Evolutionary conservation across 2,797 vertebrate species (phyloP).

Genomic region (Anguilla megastoma): DNA sequence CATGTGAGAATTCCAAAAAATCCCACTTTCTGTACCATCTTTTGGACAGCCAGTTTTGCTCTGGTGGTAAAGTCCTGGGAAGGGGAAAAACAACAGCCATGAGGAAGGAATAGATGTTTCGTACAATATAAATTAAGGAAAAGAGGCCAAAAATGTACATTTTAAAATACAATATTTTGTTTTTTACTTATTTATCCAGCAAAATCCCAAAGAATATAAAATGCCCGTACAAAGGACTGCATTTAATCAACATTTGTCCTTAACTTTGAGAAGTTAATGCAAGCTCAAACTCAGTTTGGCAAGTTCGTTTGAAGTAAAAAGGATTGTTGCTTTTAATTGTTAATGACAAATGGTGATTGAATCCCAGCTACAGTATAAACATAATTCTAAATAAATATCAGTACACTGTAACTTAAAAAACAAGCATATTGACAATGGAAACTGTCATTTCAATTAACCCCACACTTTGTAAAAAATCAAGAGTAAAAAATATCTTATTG

Average conservation of each 20-base stretch:
- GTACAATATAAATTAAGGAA: neutral
- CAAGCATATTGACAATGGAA: neutral
- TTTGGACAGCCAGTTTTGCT: slow-evolving; percentile 79
- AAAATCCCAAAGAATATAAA: neutral
- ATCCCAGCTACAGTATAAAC: too few relatives aligned
- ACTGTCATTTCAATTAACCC: neutral
- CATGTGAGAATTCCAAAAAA: slow-evolving; percentile 97
- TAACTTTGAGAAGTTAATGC: neutral
- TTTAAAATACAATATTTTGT: neutral
- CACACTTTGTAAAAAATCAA: neutral
- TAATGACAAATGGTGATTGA: neutral
- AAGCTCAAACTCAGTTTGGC: neutral
- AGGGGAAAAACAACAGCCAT: slow-evolving; percentile 36
- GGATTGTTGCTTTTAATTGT: neutral
- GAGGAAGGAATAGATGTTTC: neutral
- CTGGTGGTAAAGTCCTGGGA: slow-evolving; percentile 82
- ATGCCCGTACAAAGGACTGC: neutral
- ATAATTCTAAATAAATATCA: neutral
- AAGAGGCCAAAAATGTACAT: neutral
- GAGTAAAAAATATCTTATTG: neutral
- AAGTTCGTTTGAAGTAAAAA: neutral
- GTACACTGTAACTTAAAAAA: neutral
- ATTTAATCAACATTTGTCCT: neutral
- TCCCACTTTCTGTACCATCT: slow-evolving; percentile 86
- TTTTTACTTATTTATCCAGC: neutral